Evolutionary conservation across 1,140 invertebrate genomes (phyloP), one percentile per base, ranked within the genome.

Genomic region (Protaetia brevitarsis): DNA sequence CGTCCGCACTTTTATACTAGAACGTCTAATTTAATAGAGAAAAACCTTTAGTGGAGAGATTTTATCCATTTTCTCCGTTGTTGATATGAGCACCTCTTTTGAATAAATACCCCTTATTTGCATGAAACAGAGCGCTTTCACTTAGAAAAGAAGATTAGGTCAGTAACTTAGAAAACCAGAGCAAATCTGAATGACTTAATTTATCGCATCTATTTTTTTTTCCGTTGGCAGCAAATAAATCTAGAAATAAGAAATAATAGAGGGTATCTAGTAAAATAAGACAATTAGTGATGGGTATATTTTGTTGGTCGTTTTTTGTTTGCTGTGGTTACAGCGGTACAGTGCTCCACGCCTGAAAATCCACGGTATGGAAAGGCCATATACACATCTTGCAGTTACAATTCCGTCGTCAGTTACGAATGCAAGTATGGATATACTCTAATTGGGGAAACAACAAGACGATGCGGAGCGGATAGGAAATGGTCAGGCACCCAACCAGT

Each of bases 311-410:
- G 65, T 45, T 62, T n/a, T 70, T 67, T 57, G 66, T 71, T 66
- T 75, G 67, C 7, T 69, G 88, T 89, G 86, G 89, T 92, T 72
- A 88, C 89, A 81, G 92, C 94, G 68, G 94, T 97, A 69, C 88
- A 95, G 79, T 98, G 95, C 79, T 86, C 89, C 21, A 86, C 87
- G 51, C 93, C 96, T 0, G 89, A 93, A 68, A 89, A 92, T 72
- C 95, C 95, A 4, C 83, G 85, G n/a, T 90, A 97, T 77, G 96
- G 95, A 28, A 93, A 90, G 73, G 93, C 94, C 51, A 88, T 94
- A 68, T 96, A 92, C 79, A 95, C 91, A 0, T 93, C 94, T n/a
- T 88, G 91, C 69, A 91, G 93, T 1, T 98, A 96, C 85, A 96
- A 96, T 76, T 93, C 95, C 0, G 88, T 95, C 61, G 92, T 97